These are phyloP conservation scores for Echinops telfairi DNA, from an alignment of 2,113 vertebrate species.

Conservation along the genomic window DNA sequence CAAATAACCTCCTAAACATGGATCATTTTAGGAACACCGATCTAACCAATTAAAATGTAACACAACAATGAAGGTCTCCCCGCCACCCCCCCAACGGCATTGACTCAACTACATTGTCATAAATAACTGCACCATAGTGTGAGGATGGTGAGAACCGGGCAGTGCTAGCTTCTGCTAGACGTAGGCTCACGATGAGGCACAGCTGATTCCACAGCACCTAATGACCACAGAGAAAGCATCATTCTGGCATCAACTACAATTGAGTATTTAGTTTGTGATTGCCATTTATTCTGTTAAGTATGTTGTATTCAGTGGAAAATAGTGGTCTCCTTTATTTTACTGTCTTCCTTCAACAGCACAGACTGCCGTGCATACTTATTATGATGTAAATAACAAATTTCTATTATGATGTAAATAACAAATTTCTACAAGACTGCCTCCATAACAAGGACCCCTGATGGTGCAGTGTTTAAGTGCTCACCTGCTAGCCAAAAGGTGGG, in stretches of 20 bases:
- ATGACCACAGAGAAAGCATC: not conserved
- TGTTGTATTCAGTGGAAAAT: not conserved
- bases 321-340: not conserved
- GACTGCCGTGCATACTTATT: not conserved
- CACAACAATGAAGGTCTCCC: not conserved
- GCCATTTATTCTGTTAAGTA: conserved; percentile 3
- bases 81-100: not conserved
- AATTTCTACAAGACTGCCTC: not conserved
- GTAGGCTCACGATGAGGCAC: too few species aligned
- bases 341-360: not conserved
- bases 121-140: not conserved
- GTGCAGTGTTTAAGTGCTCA: not conserved
- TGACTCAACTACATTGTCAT: not conserved
- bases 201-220: too few species aligned
- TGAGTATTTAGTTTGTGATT: not conserved
- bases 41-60: conserved; percentile 9
- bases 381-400: conserved; percentile 3
- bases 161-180: too few species aligned
- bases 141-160: too few species aligned
- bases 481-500: not conserved
- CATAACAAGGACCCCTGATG: not conserved
- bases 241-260: not conserved
- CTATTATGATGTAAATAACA: conserved; percentile 26
- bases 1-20: not conserved
- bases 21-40: conserved; percentile 13